phyloP scores from a whole-genome alignment of 2,113 vertebrate species.

The Phaethon lepturus region DNA sequence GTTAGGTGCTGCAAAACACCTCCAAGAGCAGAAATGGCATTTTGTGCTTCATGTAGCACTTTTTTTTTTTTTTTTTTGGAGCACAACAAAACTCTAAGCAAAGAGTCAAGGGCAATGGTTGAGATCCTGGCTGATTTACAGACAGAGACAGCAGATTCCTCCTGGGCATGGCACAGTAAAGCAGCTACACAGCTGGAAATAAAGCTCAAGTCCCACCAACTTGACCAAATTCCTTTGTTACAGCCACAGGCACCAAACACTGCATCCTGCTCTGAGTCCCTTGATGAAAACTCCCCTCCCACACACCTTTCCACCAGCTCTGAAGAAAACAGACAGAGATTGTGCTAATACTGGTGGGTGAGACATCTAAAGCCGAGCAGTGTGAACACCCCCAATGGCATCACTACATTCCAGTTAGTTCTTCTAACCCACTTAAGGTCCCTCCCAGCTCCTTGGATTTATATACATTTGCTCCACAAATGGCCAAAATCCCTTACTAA shows the following conservation, averaged over 20 bases:
- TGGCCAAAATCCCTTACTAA: not conserved
- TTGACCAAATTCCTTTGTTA: not conserved
- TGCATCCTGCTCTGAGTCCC: not conserved
- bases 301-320: not conserved
- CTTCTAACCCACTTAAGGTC: not conserved
- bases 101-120: not conserved
- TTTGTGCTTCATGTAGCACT: not conserved
- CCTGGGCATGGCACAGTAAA: not conserved
- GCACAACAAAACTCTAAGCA: not conserved
- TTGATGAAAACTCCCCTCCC: not conserved
- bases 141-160: not conserved
- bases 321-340: not conserved
- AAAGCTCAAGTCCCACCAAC: not conserved
- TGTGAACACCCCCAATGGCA: not conserved
- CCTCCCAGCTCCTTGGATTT: not conserved
- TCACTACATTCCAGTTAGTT: not conserved
- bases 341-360: not conserved
- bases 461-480: not conserved
- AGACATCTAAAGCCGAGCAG: not conserved
- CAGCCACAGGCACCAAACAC: not conserved
- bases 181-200: not conserved
- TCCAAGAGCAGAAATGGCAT: not conserved
- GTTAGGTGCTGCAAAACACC: not conserved
- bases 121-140: not conserved
- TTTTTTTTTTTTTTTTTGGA: not conserved